Base-by-base conservation (phyloP, 2,797 vertebrate genomes). In the Molothrus ater region DNA sequence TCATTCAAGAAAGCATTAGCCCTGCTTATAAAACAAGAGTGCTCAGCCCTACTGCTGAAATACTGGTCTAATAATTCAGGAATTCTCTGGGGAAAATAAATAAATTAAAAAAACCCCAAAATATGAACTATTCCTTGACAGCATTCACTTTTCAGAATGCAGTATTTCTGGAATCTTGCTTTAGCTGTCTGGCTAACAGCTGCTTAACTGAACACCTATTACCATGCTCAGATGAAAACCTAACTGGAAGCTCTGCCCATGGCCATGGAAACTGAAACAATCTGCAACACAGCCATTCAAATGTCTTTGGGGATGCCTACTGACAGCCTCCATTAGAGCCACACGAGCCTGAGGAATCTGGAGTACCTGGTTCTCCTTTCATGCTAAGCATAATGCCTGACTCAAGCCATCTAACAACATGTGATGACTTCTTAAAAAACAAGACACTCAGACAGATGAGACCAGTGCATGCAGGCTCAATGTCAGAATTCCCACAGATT, bases 291-390 rank as follows among this genome's bases (percentile, higher is more conserved):
- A 79, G 78, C 47, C 68, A 48, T 76, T 64, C 64, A 74, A 31
- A 80, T 40, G 13, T 91, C 65, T 81, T 45, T 28, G 31, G 57
- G 86, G 86, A 94, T 71, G 65, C 68, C 81, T 82, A 20, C 80
- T 69, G 68, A 87, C 60, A 93, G 53, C 48, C 54, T 74, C 50
- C 72, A 34, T 32, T 47, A 80, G 25, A 80, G 50, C 34, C 31
- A 74, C 47, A 78, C 1, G 0, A 92, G 38, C 79, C 25, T 43
- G 31, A 94, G 76, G 66, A 95, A 94, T 90, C 95, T 86, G 73
- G 88, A 91, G 72, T 45, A 91, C 91, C 94, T 69, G 64, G 90
- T 95, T 95, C 83, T 93, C 28, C 24, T 70, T 85, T 81, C 74
- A 85, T 75, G 69, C 63, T 68, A 70, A 45, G 65, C 32, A 59